Evolutionary conservation across 1,140 invertebrate species (phyloP).

Genomic region (Ostrea edulis): DNA sequence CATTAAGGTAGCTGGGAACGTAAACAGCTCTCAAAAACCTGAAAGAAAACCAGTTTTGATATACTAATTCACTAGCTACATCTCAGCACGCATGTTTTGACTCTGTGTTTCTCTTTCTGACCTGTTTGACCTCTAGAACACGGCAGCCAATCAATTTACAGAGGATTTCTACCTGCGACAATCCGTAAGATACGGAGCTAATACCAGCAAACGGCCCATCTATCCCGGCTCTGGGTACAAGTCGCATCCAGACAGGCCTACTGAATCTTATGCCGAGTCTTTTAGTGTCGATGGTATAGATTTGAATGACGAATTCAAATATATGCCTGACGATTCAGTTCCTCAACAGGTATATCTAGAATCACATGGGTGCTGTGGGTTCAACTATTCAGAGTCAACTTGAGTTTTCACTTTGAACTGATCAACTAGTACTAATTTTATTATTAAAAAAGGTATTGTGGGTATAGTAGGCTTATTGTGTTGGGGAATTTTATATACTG

Average conservation of each 20-base stretch:
- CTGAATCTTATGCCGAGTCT: slow-evolving; percentile 47
- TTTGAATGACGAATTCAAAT: slow-evolving; percentile 67
- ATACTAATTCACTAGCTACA: not conserved
- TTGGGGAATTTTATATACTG: too few relatives aligned
- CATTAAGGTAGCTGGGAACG: too few relatives aligned
- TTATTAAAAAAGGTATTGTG: too few relatives aligned
- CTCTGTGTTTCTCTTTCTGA: not conserved
- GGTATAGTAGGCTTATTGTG: too few relatives aligned
- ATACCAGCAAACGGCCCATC: slow-evolving; percentile 48
- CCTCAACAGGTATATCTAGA: slow-evolving; percentile 38
- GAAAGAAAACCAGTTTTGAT: slow-evolving; percentile 2
- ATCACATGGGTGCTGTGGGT: not conserved
- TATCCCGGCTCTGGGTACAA: slow-evolving; percentile 58
- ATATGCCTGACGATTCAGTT: slow-evolving; percentile 70
- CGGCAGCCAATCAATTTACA: slow-evolving; percentile 57
- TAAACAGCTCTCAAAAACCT: too few relatives aligned
- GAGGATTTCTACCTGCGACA: slow-evolving; percentile 72
- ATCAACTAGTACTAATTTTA: not conserved
- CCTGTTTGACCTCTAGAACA: slow-evolving; percentile 21
- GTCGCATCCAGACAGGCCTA: slow-evolving; percentile 47
- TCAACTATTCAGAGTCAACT: not conserved
- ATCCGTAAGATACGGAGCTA: slow-evolving; percentile 67
- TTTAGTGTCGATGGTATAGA: slow-evolving; percentile 61
- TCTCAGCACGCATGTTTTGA: slow-evolving; percentile 16
- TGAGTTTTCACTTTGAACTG: not conserved